Percentiles rank a stretch among this genome's conserved stretches.
These are phyloP conservation scores for Thripadectes ignobilis DNA, from an alignment of 2,797 vertebrate species.

Conservation along the genomic window DNA sequence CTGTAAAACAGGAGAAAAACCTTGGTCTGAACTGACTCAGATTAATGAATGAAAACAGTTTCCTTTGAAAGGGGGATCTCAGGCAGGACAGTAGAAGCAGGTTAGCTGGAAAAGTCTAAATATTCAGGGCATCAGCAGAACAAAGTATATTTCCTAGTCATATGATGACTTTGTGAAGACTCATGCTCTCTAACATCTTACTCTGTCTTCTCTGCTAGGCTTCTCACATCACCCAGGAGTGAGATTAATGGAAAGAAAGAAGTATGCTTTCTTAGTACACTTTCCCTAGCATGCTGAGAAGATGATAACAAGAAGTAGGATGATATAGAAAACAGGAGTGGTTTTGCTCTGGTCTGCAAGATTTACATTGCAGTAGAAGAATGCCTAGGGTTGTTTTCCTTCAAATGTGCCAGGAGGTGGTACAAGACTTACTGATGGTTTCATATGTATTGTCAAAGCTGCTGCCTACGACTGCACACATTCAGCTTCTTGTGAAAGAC, in stretches of 20 bases:
- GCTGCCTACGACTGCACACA: constrained; percentile 21
- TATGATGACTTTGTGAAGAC: neutral
- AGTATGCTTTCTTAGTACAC: neutral
- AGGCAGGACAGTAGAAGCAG: neutral
- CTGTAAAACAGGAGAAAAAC: neutral
- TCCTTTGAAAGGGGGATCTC: neutral
- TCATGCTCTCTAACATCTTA: neutral
- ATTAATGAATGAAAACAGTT: neutral
- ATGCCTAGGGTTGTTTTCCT: constrained; percentile 49
- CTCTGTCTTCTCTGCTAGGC: neutral
- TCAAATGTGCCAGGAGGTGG: constrained; percentile 15
- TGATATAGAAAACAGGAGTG: neutral
- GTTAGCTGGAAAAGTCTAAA: neutral
- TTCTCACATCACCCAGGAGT: neutral
- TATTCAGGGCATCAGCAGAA: neutral
- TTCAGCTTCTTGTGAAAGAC: constrained; percentile 54
- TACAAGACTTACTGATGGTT: neutral
- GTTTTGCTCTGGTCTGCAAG: constrained; percentile 14
- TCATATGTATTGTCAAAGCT: neutral
- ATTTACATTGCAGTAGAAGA: constrained; percentile 8
- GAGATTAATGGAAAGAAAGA: neutral
- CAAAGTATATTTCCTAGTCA: neutral
- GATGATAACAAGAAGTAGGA: neutral
- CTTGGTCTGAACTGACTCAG: neutral
- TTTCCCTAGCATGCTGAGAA: neutral